Percentiles rank a stretch among this genome's conserved stretches.
These are phyloP conservation scores for Adelosebastes latens DNA, from an alignment of 2,797 vertebrate genomes.

Conservation along the genomic window DNA sequence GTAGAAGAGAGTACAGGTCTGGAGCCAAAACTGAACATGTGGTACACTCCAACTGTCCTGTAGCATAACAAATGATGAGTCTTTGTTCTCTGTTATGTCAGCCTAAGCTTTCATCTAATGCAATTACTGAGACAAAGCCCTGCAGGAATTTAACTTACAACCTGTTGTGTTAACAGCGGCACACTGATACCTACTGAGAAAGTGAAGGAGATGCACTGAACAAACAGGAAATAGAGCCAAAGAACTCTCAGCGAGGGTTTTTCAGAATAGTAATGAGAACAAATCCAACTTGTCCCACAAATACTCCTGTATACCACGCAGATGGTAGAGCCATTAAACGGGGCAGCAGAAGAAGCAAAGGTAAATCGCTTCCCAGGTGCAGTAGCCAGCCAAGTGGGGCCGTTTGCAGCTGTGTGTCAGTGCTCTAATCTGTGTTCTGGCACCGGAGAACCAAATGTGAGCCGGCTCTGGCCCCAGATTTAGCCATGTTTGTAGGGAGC, in stretches of 20 bases:
- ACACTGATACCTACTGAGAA: constrained; percentile 39
- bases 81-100: constrained; percentile 70
- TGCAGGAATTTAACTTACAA: constrained; percentile 60
- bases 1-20: constrained; percentile 16
- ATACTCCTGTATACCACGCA: constrained; percentile 50
- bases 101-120: constrained; percentile 67
- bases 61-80: constrained; percentile 66
- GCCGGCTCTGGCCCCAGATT: constrained; percentile 11
- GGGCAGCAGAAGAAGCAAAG: constrained; percentile 38
- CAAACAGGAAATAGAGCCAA: constrained; percentile 54
- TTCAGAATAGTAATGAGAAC: constrained; percentile 27
- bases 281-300: constrained; percentile 46
- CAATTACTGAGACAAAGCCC: constrained; percentile 55
- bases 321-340: constrained; percentile 66
- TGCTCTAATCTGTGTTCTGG: constrained; percentile 21
- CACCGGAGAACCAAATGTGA: constrained; percentile 4
- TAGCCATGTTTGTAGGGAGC: background rate
- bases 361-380: constrained; percentile 62
- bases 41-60: constrained; percentile 53
- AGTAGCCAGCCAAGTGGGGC: constrained; percentile 37
- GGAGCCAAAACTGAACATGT: constrained; percentile 64
- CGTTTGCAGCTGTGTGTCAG: constrained; percentile 41
- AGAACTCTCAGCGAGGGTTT: constrained; percentile 16
- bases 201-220: constrained; percentile 28
- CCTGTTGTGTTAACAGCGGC: constrained; percentile 59